Conservation (phyloP, 2,888 invertebrate genomes). For the Urechis unicinctus region DNA sequence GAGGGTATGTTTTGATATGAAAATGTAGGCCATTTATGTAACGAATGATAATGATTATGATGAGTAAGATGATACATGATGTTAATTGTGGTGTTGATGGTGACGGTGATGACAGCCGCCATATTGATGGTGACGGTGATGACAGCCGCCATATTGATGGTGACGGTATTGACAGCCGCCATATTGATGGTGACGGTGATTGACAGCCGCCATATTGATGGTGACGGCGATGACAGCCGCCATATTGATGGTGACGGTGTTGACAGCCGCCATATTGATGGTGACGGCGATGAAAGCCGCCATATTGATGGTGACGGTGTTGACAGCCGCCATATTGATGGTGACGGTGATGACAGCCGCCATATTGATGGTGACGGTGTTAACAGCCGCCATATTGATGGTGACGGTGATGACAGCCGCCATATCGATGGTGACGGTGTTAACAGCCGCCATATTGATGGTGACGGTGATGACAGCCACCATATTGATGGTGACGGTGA, state of each 20-base stretch:
- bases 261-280: not conserved
- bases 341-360: not conserved
- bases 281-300: not conserved
- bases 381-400: not conserved
- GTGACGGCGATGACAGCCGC: not conserved
- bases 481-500: not conserved
- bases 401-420: not conserved
- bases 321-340: not conserved
- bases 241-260: not conserved
- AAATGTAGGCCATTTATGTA: not conserved
- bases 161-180: too few relatives aligned
- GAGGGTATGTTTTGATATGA: not conserved
- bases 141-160: too few relatives aligned
- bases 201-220: not conserved
- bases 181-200: too few relatives aligned
- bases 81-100: too few relatives aligned
- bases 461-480: not conserved
- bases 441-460: not conserved
- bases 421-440: not conserved
- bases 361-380: not conserved
- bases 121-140: too few relatives aligned
- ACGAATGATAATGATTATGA: slow-evolving; percentile 1
- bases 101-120: too few relatives aligned
- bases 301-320: not conserved
- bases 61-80: not conserved